Evolutionary conservation across 2,113 vertebrate genomes (phyloP).

Genomic region (Microcebus ravelobensis): DNA sequence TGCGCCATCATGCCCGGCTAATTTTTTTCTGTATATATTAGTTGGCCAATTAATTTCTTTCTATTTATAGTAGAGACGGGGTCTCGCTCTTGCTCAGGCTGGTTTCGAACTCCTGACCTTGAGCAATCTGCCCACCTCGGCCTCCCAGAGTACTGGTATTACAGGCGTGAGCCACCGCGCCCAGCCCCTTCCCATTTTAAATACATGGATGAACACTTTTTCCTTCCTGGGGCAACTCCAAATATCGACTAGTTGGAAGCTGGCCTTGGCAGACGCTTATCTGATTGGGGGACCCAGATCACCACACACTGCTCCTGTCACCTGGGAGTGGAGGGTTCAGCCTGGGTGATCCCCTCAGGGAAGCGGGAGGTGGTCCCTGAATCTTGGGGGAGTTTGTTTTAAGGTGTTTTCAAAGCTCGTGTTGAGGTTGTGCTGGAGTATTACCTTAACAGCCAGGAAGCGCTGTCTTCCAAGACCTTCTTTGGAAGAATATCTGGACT

Average conservation of each 20-base stretch:
- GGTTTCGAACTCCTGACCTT: too few species aligned
- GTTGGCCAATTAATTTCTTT: too few species aligned
- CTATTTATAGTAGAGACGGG: too few species aligned
- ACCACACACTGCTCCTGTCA: neutral
- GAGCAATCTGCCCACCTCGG: too few species aligned
- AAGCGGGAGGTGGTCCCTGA: neutral
- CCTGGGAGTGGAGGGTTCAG: neutral
- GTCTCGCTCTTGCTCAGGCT: too few species aligned
- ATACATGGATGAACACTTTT: neutral
- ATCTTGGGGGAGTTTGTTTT: neutral
- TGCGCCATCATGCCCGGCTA: too few species aligned
- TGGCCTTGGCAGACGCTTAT: neutral
- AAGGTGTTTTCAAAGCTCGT: neutral
- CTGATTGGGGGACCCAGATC: neutral
- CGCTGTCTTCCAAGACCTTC: neutral
- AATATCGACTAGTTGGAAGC: neutral
- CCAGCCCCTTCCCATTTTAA: neutral
- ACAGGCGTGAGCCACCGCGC: too few species aligned
- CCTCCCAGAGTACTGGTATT: too few species aligned
- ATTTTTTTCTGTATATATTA: too few species aligned
- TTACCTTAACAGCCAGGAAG: neutral
- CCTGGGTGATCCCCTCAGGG: neutral
- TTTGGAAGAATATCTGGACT: neutral
- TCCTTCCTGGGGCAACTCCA: neutral
- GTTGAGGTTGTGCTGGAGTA: neutral